Conservation (phyloP, 2,797 vertebrate genomes). For the Oreochromis grahami region DNA sequence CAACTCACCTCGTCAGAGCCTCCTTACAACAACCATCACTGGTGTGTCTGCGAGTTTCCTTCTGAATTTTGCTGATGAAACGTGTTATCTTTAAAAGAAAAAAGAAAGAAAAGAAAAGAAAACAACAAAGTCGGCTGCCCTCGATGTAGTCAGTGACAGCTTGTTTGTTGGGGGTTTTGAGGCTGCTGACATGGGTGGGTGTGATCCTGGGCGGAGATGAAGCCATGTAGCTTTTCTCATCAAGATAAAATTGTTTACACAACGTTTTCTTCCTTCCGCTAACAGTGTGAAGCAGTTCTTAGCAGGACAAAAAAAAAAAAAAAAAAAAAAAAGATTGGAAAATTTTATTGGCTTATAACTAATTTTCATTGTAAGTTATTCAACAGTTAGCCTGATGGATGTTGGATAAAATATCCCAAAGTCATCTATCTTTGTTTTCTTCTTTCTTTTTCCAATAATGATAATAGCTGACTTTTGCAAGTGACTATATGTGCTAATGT, state of each 20-base stretch:
- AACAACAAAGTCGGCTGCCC: neutral
- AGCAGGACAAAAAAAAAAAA: neutral
- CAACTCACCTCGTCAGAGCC: conserved; percentile 16
- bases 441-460: neutral
- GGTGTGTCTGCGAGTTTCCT: neutral
- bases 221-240: conserved; percentile 17
- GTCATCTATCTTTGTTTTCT: neutral
- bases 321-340: neutral
- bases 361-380: neutral
- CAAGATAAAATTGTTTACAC: conserved; percentile 51
- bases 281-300: neutral
- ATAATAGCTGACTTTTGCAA: neutral
- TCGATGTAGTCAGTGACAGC: neutral
- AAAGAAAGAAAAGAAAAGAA: neutral
- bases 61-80: neutral
- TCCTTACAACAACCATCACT: conserved; percentile 5
- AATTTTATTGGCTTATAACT: accelerated
- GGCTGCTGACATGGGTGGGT: conserved; percentile 32
- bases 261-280: conserved; percentile 27
- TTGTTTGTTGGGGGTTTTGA: conserved; percentile 15
- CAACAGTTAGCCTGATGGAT: neutral
- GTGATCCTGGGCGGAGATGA: conserved; percentile 58
- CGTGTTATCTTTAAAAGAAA: neutral
- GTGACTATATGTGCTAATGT: neutral
- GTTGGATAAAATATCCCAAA: neutral